Evolutionary conservation across 2,797 vertebrate genomes (phyloP).

Genomic region (Galagoides demidoff): DNA sequence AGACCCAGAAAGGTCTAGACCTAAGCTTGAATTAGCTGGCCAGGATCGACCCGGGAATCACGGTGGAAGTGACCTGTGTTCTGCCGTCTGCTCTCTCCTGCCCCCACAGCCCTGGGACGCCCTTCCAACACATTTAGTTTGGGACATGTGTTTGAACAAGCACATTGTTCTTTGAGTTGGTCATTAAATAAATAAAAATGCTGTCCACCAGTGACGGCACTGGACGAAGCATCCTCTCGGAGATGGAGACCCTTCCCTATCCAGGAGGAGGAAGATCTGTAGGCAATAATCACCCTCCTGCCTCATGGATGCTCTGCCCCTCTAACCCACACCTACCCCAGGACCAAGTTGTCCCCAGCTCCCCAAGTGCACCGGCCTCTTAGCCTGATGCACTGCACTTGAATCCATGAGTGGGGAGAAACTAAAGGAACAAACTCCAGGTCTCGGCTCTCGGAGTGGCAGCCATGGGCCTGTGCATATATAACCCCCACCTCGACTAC

Average conservation of each 20-base stretch:
- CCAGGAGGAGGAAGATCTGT: neutral
- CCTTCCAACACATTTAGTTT: no score
- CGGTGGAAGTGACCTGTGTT: accelerated
- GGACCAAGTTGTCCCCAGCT: neutral
- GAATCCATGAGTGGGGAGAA: neutral
- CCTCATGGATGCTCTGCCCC: accelerated
- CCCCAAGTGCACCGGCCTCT: neutral
- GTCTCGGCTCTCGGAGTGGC: no score
- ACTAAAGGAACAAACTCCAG: accelerated
- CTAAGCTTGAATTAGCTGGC: neutral
- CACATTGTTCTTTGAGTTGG: neutral
- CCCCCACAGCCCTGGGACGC: accelerated
- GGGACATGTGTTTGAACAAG: neutral
- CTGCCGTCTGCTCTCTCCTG: neutral
- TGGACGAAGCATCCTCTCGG: neutral
- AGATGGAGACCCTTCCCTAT: no score
- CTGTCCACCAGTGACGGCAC: accelerated
- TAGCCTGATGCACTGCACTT: accelerated
- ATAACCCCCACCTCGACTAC: accelerated
- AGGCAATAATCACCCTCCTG: neutral
- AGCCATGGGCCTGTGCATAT: accelerated
- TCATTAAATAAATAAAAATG: neutral
- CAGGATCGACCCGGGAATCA: neutral
- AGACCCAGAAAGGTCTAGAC: neutral
- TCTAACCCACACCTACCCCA: neutral